Percentiles rank a stretch among this genome's conserved stretches.
phyloP scores from a whole-genome alignment of 2,888 invertebrate genomes.

The Clitarchus hookeri region DNA sequence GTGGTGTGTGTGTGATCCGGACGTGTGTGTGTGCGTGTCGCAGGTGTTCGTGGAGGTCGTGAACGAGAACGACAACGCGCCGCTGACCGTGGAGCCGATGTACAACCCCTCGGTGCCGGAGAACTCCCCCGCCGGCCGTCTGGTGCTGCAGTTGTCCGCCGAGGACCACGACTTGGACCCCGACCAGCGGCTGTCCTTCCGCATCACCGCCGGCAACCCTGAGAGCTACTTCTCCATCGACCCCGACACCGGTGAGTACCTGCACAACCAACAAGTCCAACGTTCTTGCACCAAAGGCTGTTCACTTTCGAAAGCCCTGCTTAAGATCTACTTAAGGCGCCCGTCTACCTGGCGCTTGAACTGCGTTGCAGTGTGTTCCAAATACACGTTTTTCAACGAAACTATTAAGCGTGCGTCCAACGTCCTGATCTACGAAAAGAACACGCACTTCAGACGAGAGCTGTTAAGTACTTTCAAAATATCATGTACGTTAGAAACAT shows the following conservation, averaged over 20 bases:
- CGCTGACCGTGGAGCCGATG: constrained; percentile 83
- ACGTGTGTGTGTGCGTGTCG: constrained; percentile 40
- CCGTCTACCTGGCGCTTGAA: no score
- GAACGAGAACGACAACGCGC: constrained; percentile 95
- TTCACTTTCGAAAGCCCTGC: no score
- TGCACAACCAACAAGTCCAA: no score
- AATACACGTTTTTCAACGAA: no score
- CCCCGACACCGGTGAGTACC: constrained; percentile 71
- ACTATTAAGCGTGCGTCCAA: no score
- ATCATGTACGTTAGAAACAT: no score
- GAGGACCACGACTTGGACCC: constrained; percentile 69
- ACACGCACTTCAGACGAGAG: no score
- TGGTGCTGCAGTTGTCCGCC: constrained; percentile 76
- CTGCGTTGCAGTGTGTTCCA: no score
- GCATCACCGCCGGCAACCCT: constrained; percentile 89
- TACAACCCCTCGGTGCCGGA: constrained; percentile 83
- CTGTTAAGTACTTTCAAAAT: no score
- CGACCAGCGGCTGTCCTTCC: constrained; percentile 71
- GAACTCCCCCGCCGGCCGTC: constrained; percentile 74
- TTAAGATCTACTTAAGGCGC: no score
- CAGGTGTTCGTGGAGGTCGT: constrained; percentile 81
- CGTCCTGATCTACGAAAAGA: no score
- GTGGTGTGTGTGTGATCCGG: background rate
- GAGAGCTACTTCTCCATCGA: constrained; percentile 90
- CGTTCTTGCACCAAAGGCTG: no score